These are phyloP conservation scores for Hybognathus amarus DNA, from an alignment of 2,797 vertebrate species.

Conservation along the genomic window DNA sequence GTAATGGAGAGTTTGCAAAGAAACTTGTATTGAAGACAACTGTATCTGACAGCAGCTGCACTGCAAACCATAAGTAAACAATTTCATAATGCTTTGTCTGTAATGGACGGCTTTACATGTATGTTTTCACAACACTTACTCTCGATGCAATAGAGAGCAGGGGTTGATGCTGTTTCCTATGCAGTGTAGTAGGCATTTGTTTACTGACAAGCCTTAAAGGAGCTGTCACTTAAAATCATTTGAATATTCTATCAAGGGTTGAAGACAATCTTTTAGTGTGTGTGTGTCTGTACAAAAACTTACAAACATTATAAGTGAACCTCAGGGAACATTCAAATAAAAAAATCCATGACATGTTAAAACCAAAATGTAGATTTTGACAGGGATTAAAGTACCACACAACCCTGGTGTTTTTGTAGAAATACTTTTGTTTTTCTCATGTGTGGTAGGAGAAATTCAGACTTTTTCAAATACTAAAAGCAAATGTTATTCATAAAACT, in stretches of 20 bases:
- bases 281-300: too few relatives aligned
- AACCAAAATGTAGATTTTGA: background rate
- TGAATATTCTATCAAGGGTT: too few relatives aligned
- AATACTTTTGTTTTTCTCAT: background rate
- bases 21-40: background rate
- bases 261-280: too few relatives aligned
- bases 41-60: background rate
- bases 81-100: background rate
- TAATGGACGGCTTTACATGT: background rate
- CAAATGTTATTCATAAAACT: background rate
- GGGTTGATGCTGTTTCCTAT: background rate
- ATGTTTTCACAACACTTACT: background rate
- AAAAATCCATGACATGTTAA: conserved; percentile 3
- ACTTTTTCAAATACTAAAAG: background rate
- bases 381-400: too few relatives aligned
- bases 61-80: background rate
- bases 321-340: background rate
- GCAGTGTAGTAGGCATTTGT: background rate
- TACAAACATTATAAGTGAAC: background rate
- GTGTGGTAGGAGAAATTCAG: background rate
- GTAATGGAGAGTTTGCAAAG: background rate
- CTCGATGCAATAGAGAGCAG: background rate
- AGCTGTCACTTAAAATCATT: background rate
- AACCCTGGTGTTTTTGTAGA: background rate
- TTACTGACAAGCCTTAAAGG: background rate